Evolutionary conservation across 1,140 invertebrate genomes (phyloP).

Genomic region (Lepidurus arcticus): DNA sequence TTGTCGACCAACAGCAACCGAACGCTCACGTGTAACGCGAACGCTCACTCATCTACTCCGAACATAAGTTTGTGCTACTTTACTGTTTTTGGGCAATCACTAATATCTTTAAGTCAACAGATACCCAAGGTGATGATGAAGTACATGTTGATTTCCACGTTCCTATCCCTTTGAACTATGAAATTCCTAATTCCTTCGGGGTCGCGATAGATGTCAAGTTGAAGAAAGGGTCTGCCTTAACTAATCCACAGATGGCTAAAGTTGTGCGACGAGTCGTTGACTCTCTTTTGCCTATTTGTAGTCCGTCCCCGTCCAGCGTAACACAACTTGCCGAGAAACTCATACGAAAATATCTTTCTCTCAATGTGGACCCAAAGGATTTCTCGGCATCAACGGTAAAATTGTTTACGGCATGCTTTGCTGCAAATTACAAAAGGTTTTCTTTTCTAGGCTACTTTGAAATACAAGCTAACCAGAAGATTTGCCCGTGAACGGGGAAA

Average conservation of each 20-base stretch:
- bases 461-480: too few relatives aligned
- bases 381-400: not conserved
- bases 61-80: not conserved
- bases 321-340: not conserved
- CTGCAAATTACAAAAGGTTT: constrained; percentile 6
- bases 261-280: not conserved
- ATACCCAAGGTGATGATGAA: too few relatives aligned
- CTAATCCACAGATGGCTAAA: constrained; percentile 5
- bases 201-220: not conserved
- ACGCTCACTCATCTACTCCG: not conserved
- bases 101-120: not conserved
- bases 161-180: too few relatives aligned
- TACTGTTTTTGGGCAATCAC: not conserved
- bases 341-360: not conserved
- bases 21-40: not conserved
- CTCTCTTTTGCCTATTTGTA: not conserved
- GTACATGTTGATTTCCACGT: too few relatives aligned
- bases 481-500: too few relatives aligned
- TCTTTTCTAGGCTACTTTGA: not conserved
- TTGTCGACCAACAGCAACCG: not conserved
- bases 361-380: not conserved
- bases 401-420: not conserved
- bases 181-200: too few relatives aligned
- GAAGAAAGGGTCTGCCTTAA: not conserved
- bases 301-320: not conserved